Evolutionary conservation across 2,888 invertebrate species (phyloP).

Genomic region (Rotaria macrura): DNA sequence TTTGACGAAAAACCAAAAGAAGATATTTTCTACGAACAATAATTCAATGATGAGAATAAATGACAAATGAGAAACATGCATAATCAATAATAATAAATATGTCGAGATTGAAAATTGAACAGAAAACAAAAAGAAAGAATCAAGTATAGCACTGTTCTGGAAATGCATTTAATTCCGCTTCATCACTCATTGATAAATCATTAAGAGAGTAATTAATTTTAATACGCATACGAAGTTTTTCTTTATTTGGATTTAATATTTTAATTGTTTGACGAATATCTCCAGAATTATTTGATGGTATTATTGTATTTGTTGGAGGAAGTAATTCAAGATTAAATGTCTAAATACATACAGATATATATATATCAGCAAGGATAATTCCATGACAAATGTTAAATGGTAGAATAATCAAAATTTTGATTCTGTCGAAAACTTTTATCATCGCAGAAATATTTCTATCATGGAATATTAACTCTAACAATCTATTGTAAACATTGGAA

Average conservation of each 20-base stretch:
- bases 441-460: too few relatives aligned
- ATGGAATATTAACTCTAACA: too few relatives aligned
- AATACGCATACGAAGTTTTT: constrained; percentile 4
- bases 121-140: neutral
- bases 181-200: neutral
- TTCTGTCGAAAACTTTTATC: too few relatives aligned
- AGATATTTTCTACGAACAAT: neutral
- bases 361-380: too few relatives aligned
- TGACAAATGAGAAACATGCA: neutral
- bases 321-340: constrained; percentile 16
- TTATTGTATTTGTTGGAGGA: neutral
- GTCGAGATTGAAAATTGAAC: neutral
- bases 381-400: too few relatives aligned
- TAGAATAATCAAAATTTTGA: too few relatives aligned
- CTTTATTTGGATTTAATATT: neutral
- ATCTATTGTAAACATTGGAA: too few relatives aligned
- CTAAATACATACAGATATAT: neutral
- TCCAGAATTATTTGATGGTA: neutral
- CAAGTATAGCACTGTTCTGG: neutral
- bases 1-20: neutral
- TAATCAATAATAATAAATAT: neutral
- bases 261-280: neutral
- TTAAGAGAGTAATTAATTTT: neutral
- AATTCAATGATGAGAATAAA: neutral
- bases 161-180: constrained; percentile 4